Evolutionary conservation across 2,113 vertebrate genomes (phyloP).

Genomic region (Pungitius pungitius): DNA sequence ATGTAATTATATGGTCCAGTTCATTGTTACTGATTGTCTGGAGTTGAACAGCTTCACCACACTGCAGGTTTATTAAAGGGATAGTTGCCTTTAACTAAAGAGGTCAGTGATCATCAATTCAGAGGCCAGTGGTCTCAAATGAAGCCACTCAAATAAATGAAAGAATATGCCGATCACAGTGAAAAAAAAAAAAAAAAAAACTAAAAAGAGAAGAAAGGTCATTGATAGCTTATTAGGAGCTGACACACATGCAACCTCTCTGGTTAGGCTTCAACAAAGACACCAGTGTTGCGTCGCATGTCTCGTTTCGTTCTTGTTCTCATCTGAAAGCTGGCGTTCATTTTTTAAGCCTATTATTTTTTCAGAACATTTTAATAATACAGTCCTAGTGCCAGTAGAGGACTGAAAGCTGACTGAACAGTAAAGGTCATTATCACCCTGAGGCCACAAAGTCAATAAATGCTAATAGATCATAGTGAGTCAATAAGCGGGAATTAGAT

Average conservation of each 20-base stretch:
- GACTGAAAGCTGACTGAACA: neutral
- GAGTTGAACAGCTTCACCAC: constrained; percentile 31
- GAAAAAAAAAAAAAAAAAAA: neutral
- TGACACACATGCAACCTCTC: no score
- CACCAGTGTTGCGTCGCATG: neutral
- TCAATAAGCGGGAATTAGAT: neutral
- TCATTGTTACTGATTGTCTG: constrained; percentile 25
- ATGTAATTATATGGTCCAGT: no score
- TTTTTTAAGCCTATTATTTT: constrained; percentile 1
- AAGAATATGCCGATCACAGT: neutral
- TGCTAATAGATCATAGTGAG: constrained; percentile 15
- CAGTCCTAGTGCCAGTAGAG: neutral
- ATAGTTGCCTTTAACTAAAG: constrained; percentile 37
- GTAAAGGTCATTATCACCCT: constrained; percentile 27
- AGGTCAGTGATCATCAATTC: constrained; percentile 52
- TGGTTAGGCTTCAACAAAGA: constrained; percentile 5
- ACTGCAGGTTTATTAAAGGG: constrained; percentile 41
- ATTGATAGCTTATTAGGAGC: neutral
- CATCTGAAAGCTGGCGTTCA: constrained; percentile 1
- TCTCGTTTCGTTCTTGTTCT: neutral
- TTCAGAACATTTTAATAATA: constrained; percentile 20
- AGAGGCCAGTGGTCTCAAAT: constrained; percentile 1
- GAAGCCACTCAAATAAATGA: neutral
- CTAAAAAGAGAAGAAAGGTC: neutral
- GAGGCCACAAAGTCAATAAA: constrained; percentile 29